Conservation (phyloP, 2,113 vertebrate genomes). For the Pyrgilauda ruficollis region DNA sequence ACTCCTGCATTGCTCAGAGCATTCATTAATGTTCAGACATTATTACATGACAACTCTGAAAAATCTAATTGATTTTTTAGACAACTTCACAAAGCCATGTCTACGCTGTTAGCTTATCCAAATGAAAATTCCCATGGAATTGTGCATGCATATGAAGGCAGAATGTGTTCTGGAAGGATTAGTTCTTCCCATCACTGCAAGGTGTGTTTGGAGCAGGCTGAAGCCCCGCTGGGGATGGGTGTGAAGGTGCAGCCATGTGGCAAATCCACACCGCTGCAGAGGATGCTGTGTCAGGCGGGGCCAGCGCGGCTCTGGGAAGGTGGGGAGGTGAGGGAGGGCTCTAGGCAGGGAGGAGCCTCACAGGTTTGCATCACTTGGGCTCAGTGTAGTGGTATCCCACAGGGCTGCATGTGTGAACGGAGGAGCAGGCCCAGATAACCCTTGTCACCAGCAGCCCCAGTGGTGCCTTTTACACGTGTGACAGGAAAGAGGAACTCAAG, state of each 20-base stretch:
- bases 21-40: neutral
- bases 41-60: neutral
- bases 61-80: neutral
- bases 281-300: neutral
- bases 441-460: neutral
- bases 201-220: neutral
- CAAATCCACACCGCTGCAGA: neutral
- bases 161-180: neutral
- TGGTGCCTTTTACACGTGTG: fast-evolving
- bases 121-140: neutral
- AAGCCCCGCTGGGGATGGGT: neutral
- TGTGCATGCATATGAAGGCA: neutral
- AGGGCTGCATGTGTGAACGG: neutral
- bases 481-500: neutral
- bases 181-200: neutral
- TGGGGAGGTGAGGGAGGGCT: neutral
- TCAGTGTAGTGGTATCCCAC: neutral
- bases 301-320: neutral
- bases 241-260: neutral
- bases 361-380: neutral
- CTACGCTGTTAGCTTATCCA: neutral
- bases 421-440: neutral
- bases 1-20: neutral
- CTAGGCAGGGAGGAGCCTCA: neutral
- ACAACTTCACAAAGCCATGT: neutral